These are phyloP conservation scores for Rallus limicola DNA, from an alignment of 2,113 vertebrate species.

Conservation along the genomic window DNA sequence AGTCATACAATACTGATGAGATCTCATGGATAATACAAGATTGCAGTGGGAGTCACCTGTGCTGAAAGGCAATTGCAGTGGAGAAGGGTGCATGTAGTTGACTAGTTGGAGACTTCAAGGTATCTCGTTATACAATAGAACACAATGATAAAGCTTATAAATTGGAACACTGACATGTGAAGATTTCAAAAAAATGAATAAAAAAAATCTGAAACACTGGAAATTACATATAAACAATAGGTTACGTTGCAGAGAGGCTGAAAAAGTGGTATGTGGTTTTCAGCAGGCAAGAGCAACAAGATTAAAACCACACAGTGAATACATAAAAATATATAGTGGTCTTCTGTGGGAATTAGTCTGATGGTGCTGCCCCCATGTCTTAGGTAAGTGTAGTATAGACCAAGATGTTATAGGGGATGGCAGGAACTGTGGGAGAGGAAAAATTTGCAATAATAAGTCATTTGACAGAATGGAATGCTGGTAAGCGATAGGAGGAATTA, in stretches of 20 bases:
- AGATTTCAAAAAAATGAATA: background rate
- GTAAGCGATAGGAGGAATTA: background rate
- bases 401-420: background rate
- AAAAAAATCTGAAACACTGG: background rate
- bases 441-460: background rate
- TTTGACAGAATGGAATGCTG: background rate
- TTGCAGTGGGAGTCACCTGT: background rate
- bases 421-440: background rate
- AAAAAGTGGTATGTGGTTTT: background rate
- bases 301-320: background rate
- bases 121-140: background rate
- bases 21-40: background rate
- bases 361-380: fast-evolving
- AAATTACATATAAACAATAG: background rate
- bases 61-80: background rate
- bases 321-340: background rate
- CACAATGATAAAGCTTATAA: background rate
- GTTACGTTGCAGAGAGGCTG: background rate
- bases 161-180: background rate
- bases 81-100: background rate
- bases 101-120: background rate
- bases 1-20: background rate
- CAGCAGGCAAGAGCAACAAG: background rate
- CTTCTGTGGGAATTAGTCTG: background rate
- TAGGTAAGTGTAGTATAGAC: background rate